Conservation (phyloP, 1,140 invertebrate genomes). For the Pogonus chalceus region DNA sequence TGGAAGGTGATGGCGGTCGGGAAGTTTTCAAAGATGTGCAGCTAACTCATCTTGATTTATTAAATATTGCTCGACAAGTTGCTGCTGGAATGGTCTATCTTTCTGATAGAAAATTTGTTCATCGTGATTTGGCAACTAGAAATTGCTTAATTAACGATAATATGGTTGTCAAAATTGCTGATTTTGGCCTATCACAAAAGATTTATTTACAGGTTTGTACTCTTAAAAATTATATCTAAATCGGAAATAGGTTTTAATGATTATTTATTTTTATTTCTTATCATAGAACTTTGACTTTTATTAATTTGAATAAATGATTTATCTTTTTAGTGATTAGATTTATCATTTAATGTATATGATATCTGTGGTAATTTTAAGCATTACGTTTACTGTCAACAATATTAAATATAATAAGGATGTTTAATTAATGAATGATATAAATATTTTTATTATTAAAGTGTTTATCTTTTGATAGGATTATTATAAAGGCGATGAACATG, state of each 20-base stretch:
- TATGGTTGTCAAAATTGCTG: conserved; percentile 93
- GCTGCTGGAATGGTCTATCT: conserved; percentile 92
- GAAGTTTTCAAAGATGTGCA: conserved; percentile 34
- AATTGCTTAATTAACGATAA: conserved; percentile 92
- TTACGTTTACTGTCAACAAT: no score
- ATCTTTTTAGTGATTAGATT: no score
- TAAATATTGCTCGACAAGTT: conserved; percentile 75
- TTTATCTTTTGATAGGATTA: conserved; percentile 51
- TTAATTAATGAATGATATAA: no score
- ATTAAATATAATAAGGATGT: no score
- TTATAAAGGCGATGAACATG: conserved; percentile 86
- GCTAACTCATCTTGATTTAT: conserved; percentile 65
- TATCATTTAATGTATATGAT: no score
- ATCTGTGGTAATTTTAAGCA: no score
- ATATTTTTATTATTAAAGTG: no score
- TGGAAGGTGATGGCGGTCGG: conserved; percentile 33
- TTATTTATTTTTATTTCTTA: neutral
- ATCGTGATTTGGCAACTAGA: conserved; percentile 87
- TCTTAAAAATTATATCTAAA: conserved; percentile 1
- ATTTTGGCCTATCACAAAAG: conserved; percentile 89
- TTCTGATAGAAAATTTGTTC: conserved; percentile 90
- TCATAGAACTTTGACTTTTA: neutral
- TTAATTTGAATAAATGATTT: no score
- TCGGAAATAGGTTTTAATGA: neutral
- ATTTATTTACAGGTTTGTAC: conserved; percentile 59